These are phyloP conservation scores for Pheosia tremula DNA, from an alignment of 2,888 invertebrate genomes.

Conservation along the genomic window DNA sequence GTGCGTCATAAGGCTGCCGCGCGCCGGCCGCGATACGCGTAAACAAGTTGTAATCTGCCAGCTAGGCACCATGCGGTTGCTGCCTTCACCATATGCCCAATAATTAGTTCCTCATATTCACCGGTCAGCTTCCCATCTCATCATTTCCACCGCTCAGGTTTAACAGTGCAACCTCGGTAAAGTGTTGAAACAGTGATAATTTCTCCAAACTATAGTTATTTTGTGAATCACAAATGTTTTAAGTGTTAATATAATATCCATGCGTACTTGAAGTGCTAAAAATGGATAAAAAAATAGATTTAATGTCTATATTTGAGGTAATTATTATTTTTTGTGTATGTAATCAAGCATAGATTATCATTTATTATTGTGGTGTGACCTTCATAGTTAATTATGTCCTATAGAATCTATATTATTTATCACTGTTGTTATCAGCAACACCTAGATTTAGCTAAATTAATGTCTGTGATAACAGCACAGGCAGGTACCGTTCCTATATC, in stretches of 20 bases:
- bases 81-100: constrained; percentile 69
- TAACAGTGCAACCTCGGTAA: constrained; percentile 37
- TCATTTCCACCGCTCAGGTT: constrained; percentile 25
- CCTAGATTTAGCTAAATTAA: neutral
- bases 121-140: constrained; percentile 34
- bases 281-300: constrained; percentile 81
- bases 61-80: constrained; percentile 81
- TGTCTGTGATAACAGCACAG: neutral
- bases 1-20: constrained; percentile 44
- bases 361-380: neutral
- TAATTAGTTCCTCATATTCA: constrained; percentile 46
- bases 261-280: constrained; percentile 54
- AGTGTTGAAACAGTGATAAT: constrained; percentile 49
- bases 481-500: too few species aligned
- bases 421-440: neutral
- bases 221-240: constrained; percentile 57
- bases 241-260: constrained; percentile 57
- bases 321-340: constrained; percentile 21
- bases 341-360: neutral
- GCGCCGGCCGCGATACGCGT: constrained; percentile 54
- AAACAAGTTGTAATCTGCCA: constrained; percentile 75
- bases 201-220: constrained; percentile 35
- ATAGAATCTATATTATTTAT: neutral
- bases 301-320: constrained; percentile 81
- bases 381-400: neutral